Evolutionary conservation across 2,113 vertebrate species (phyloP).

Genomic region (Toxostoma redivivum): DNA sequence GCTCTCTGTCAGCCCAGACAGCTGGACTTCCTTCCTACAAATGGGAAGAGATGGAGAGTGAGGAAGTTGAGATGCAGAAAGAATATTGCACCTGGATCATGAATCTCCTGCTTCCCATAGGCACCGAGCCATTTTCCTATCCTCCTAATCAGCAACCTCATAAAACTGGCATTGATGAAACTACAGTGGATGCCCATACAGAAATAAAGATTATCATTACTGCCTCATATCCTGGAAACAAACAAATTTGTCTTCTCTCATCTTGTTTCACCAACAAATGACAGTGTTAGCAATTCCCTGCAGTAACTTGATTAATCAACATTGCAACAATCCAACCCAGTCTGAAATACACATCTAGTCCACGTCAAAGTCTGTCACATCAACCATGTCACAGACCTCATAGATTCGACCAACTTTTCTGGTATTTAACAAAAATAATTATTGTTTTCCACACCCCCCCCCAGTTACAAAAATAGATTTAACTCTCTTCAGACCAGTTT

Average conservation of each 20-base stretch:
- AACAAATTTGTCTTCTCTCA: neutral
- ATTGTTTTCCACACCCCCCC: neutral
- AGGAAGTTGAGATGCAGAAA: neutral
- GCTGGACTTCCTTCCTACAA: neutral
- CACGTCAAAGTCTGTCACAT: neutral
- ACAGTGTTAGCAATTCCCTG: neutral
- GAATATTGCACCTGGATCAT: neutral
- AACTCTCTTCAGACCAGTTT: neutral
- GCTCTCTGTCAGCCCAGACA: neutral
- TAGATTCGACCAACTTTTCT: neutral
- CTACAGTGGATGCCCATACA: fast-evolving
- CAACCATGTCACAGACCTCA: neutral
- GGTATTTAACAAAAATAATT: neutral
- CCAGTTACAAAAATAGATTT: neutral
- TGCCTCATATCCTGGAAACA: neutral
- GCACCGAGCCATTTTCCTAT: neutral
- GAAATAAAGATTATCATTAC: neutral
- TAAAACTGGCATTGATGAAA: neutral
- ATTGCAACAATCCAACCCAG: neutral
- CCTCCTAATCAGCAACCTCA: neutral
- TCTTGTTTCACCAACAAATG: neutral
- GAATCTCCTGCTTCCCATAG: neutral
- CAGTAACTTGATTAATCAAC: neutral
- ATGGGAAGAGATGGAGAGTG: neutral
- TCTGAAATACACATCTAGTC: neutral